These are phyloP conservation scores for Corydoras maculifer DNA, from an alignment of 2,113 vertebrate genomes.

Conservation along the genomic window DNA sequence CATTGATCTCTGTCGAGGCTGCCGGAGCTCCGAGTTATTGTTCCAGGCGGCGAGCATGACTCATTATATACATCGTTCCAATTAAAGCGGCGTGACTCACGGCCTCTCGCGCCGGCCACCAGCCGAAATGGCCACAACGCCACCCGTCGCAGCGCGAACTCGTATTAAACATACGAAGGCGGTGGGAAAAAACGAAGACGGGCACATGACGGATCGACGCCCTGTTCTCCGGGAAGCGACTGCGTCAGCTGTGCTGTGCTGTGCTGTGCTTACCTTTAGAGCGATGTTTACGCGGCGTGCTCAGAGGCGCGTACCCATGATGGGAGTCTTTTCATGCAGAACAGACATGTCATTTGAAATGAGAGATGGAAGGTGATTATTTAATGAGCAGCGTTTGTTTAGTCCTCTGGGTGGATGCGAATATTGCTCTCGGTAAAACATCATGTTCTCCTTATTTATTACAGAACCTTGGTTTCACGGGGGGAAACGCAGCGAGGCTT, in stretches of 20 bases:
- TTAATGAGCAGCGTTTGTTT: constrained; percentile 19
- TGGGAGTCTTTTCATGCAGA: constrained; percentile 29
- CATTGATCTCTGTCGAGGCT: constrained; percentile 74
- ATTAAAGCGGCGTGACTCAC: constrained; percentile 60
- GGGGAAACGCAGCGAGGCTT: too few species aligned
- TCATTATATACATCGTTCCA: constrained; percentile 75
- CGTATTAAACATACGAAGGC: constrained; percentile 43
- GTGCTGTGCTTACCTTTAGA: constrained; percentile 5
- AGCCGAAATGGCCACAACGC: constrained; percentile 43
- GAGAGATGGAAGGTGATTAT: constrained; percentile 34
- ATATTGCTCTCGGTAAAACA: constrained; percentile 1
- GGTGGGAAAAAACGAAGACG: constrained; percentile 33
- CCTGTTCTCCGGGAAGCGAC: constrained; percentile 31
- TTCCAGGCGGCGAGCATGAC: constrained; percentile 60
- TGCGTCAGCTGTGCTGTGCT: constrained; percentile 19
- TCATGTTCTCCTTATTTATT: neutral
- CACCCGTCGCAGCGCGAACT: constrained; percentile 39
- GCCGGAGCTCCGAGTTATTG: constrained; percentile 63
- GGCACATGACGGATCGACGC: constrained; percentile 26
- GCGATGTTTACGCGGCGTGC: constrained; percentile 20
- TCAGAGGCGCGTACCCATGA: constrained; percentile 10
- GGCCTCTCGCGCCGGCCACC: constrained; percentile 50
- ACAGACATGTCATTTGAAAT: constrained; percentile 36
- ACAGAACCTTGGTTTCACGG: too few species aligned
- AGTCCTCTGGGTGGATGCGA: neutral